These are phyloP conservation scores for Bimastos eiseni DNA, from an alignment of 2,888 invertebrate species.

Conservation along the genomic window DNA sequence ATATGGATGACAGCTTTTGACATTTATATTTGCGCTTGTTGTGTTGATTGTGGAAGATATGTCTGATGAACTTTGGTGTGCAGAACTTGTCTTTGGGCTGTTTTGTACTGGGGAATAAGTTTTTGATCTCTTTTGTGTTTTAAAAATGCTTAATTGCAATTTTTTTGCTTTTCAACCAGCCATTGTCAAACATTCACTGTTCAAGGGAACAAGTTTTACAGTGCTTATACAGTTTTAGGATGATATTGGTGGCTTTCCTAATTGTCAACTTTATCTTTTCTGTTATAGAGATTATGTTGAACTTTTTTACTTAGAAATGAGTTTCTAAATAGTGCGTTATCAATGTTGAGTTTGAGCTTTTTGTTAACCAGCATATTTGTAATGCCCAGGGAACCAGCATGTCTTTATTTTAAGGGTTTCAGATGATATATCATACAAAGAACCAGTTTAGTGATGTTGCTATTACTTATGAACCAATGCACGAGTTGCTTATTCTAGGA, in stretches of 20 bases:
- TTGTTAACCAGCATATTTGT: not conserved
- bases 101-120: not conserved
- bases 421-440: not conserved
- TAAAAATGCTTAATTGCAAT: not conserved
- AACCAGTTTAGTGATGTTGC: not conserved
- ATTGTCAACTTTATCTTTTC: not conserved
- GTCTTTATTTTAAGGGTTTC: not conserved
- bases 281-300: not conserved
- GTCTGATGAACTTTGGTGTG: not conserved
- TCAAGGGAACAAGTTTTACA: not conserved
- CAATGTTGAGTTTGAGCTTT: not conserved
- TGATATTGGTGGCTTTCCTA: conserved; percentile 1
- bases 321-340: not conserved
- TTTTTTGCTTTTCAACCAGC: not conserved
- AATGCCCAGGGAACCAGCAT: not conserved
- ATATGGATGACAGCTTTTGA: conserved; percentile 3
- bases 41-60: not conserved
- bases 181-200: not conserved
- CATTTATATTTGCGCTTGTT: not conserved
- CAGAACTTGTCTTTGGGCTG: not conserved
- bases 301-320: not conserved
- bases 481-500: not conserved
- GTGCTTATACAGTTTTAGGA: not conserved
- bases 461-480: not conserved
- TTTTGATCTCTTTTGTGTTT: not conserved